phyloP scores from a whole-genome alignment of 2,113 vertebrate species.

The Lampris incognitus region DNA sequence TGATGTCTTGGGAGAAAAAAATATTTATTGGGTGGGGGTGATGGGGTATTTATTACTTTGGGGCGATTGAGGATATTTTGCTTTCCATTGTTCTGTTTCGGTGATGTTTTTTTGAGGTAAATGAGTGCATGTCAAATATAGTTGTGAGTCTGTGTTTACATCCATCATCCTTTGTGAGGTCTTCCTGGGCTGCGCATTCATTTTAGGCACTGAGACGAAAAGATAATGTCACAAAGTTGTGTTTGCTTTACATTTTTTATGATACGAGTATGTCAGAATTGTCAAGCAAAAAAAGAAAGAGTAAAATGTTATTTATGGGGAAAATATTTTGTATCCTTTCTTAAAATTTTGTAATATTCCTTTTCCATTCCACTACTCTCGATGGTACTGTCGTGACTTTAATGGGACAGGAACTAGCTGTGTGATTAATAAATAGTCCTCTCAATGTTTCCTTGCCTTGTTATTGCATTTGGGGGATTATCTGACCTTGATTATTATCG shows the following conservation, averaged over 20 bases:
- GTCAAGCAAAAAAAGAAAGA: constrained; percentile 43
- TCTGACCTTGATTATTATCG: neutral
- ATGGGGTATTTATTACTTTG: neutral
- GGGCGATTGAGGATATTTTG: constrained; percentile 15
- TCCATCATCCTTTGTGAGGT: constrained; percentile 63
- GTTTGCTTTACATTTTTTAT: constrained; percentile 59
- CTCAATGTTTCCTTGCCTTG: constrained; percentile 17
- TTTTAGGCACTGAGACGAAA: constrained; percentile 51
- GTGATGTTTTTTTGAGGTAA: constrained; percentile 56
- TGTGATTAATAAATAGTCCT: constrained; percentile 65
- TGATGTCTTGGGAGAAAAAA: constrained; percentile 29
- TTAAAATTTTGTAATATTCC: constrained; percentile 77
- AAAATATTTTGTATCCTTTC: constrained; percentile 75
- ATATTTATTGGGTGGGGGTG: constrained; percentile 19
- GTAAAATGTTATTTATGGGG: constrained; percentile 69
- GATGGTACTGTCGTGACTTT: constrained; percentile 67
- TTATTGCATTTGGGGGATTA: constrained; percentile 8
- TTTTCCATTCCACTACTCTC: constrained; percentile 56
- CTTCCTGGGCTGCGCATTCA: constrained; percentile 48
- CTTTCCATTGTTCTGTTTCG: constrained; percentile 19
- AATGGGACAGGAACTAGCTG: constrained; percentile 43
- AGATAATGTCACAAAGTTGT: constrained; percentile 44
- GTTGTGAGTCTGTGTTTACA: constrained; percentile 60
- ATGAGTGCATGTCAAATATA: constrained; percentile 62
- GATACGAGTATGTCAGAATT: constrained; percentile 58